Evolutionary conservation across 2,113 vertebrate species (phyloP).

Genomic region (Hydrolagus affinis): DNA sequence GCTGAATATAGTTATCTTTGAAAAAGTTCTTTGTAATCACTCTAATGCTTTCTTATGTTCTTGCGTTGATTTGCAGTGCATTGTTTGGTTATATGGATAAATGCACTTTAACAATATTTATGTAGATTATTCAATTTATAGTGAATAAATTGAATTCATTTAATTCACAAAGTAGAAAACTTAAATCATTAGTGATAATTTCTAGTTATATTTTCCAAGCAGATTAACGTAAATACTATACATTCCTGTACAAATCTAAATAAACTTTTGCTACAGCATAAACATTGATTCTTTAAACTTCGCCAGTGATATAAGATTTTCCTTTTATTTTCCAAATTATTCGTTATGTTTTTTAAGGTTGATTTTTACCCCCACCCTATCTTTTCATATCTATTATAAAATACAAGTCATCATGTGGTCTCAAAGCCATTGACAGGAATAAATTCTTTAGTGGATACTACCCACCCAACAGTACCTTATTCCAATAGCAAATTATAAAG

Average conservation of each 20-base stretch:
- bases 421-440: background rate
- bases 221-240: background rate
- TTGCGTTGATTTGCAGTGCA: background rate
- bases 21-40: background rate
- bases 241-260: background rate
- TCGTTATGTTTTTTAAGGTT: background rate
- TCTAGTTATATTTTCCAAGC: background rate
- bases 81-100: background rate
- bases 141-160: background rate
- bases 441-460: background rate
- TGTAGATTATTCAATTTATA: background rate
- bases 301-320: background rate
- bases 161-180: background rate
- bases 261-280: background rate
- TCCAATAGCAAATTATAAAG: background rate
- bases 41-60: no score
- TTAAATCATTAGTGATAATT: background rate
- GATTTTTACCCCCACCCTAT: background rate
- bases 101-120: background rate
- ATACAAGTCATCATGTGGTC: background rate
- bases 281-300: background rate
- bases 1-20: background rate
- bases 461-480: background rate
- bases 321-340: slow-evolving; percentile 4
- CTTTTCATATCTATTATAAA: background rate